Base-by-base conservation (phyloP, 2,888 invertebrate species). In the Xestia xanthographa region DNA sequence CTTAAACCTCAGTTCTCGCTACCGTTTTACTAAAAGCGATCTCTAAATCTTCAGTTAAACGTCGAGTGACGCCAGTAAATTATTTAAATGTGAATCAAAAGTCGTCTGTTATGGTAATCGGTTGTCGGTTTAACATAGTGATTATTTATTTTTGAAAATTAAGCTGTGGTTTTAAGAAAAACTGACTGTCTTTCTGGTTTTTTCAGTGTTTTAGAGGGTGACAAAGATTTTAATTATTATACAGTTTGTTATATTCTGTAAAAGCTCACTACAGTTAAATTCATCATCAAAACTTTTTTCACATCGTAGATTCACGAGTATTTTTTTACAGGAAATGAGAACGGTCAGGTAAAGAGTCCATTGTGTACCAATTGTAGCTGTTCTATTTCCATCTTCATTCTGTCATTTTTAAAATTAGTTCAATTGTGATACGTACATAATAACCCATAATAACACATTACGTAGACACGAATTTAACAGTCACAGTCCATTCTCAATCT, bases 51-150 rank as follows among this genome's bases (percentile, higher is more conserved):
- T 56, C 12, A 26, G 50, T 67, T 72, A 26, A 67, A 34, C 20
- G 50, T 70, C 69, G 53, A 53, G n/a, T 48, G 26, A n/a, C 29
- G 29, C 34, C 29, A 60, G 60, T 71, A 20, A 76, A 74, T 75
- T 75, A 84, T 84, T 85, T 63, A 72, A 84, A 84, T 73, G 43
- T 53, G 58, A 78, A 62, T 78, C 75, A 53, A 60, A 29, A 82
- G 73, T 79, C 83, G 48, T 77, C 72, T 72, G 73, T 26, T 50
- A 78, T 72, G 85, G 26, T 82, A 82, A 82, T 78, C 34, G 17
- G 14, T 11, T 17, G 70, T 14, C 48, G 17, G 62, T 68, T 63
- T 68, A 67, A 77, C 72, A 67, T 72, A 48, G 45, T 75, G 9
- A 75, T 84, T 72, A 65, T 63, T 70, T 66, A 45, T 65, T 72